phyloP scores from a whole-genome alignment of 2,797 vertebrate genomes.

The Hafferia zeledoni region DNA sequence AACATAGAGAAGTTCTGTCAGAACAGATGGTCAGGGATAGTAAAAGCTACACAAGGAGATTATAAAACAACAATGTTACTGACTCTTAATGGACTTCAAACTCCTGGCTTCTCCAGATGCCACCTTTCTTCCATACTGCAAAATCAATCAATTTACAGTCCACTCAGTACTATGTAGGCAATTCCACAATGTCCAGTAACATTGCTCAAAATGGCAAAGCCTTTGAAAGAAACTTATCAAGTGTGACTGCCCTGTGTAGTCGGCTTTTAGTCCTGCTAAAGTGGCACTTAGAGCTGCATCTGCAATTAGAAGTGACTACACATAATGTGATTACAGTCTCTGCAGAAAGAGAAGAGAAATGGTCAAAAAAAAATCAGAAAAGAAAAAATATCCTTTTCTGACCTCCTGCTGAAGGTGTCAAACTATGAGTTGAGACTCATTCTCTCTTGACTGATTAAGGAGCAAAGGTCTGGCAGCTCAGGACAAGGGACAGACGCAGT shows the following conservation, averaged over 20 bases:
- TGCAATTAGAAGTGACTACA: background rate
- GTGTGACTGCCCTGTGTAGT: background rate
- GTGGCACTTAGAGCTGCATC: background rate
- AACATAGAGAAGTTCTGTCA: background rate
- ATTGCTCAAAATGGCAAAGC: background rate
- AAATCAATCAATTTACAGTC: background rate
- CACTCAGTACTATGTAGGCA: background rate
- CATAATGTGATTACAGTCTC: background rate
- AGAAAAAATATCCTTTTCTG: background rate
- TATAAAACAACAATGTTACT: background rate
- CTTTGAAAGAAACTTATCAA: background rate
- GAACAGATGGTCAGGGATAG: conserved; percentile 44
- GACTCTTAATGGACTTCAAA: conserved; percentile 22
- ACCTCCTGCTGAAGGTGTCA: background rate
- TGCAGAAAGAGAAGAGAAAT: background rate
- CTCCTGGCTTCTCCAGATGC: background rate
- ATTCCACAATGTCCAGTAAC: background rate
- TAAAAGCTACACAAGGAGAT: conserved; percentile 14
- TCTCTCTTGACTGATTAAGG: background rate
- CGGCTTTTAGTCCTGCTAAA: background rate
- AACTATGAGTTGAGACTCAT: background rate
- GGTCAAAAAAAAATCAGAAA: background rate
- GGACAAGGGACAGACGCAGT: background rate
- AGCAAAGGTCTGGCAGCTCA: background rate
- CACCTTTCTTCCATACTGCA: background rate